Evolutionary conservation across 2,113 vertebrate species (phyloP).

Genomic region (Tragelaphus imberbis): DNA sequence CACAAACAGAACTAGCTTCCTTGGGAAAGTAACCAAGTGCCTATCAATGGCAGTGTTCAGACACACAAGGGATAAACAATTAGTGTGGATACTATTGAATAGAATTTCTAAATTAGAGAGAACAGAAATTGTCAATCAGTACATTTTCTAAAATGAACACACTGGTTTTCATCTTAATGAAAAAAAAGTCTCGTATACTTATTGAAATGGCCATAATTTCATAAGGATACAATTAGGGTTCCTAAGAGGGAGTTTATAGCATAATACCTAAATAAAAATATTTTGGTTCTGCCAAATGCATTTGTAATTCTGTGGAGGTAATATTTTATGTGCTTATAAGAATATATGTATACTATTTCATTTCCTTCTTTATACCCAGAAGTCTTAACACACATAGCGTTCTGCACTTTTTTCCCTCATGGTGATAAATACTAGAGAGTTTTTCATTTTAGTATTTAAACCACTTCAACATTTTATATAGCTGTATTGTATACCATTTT

Average conservation of each 20-base stretch:
- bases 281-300: background rate
- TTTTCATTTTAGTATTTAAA: background rate
- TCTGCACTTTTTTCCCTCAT: background rate
- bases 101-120: background rate
- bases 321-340: background rate
- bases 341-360: background rate
- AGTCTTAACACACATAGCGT: background rate
- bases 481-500: background rate
- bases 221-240: background rate
- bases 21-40: background rate
- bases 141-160: background rate
- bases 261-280: background rate
- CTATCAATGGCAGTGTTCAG: background rate
- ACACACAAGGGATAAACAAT: background rate
- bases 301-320: background rate
- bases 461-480: background rate
- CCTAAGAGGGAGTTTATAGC: background rate
- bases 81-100: background rate
- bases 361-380: background rate
- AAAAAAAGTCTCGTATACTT: background rate
- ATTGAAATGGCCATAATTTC: background rate
- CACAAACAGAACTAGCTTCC: background rate
- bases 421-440: background rate
- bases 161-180: background rate
- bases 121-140: background rate